These are phyloP conservation scores for Callocephalon fimbriatum DNA, from an alignment of 2,113 vertebrate genomes.

Conservation along the genomic window DNA sequence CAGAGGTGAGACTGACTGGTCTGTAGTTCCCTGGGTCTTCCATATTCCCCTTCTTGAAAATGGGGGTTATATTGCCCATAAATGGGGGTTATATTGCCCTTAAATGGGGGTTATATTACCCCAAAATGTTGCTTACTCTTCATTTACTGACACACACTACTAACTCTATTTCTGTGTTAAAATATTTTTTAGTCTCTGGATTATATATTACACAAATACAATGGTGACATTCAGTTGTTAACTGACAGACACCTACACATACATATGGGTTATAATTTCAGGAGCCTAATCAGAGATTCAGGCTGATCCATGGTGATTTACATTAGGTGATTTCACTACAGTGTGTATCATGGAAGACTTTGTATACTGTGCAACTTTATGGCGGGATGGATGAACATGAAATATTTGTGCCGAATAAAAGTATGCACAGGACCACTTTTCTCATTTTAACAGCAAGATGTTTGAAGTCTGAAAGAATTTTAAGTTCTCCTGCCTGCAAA, in stretches of 20 bases:
- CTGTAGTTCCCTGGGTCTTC: too few species aligned
- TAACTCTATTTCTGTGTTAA: neutral
- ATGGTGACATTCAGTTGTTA: neutral
- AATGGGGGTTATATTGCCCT: too few species aligned
- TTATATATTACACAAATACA: neutral
- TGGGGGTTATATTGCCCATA: too few species aligned
- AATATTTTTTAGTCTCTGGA: neutral
- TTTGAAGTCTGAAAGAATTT: neutral
- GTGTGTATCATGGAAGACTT: neutral
- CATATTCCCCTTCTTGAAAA: too few species aligned
- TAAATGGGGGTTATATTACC: too few species aligned
- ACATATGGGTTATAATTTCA: neutral
- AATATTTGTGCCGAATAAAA: neutral
- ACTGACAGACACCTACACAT: neutral
- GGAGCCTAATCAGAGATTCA: neutral
- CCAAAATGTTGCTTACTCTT: neutral
- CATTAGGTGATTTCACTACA: neutral
- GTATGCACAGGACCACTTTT: neutral
- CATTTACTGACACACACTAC: neutral
- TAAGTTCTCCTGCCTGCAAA: neutral
- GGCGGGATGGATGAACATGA: neutral
- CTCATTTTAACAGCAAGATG: neutral
- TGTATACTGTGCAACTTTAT: neutral
- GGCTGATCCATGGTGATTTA: neutral
- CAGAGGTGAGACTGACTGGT: too few species aligned